Conservation (phyloP, 37 sponge, comb jelly and placozoan species). For the Tethya wilhelma region DNA sequence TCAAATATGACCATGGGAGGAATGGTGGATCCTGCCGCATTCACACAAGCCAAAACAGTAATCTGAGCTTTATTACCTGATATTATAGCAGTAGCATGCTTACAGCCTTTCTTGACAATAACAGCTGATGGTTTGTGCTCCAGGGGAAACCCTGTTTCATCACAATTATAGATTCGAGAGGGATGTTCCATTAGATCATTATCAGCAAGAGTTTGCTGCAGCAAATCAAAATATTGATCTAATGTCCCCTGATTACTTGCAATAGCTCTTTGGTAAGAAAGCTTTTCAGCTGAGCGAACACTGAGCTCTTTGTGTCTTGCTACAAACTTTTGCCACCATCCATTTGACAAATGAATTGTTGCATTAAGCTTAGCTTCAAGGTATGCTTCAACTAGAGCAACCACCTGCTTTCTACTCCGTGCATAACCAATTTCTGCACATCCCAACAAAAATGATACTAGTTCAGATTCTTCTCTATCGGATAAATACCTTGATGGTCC, state of each 20-base stretch:
- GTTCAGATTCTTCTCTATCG: no score
- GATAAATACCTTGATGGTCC: no score
- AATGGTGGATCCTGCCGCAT: slow-evolving; percentile 29
- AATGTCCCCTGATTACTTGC: slow-evolving; percentile 21
- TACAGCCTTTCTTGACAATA: slow-evolving; percentile 23
- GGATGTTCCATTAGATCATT: slow-evolving; percentile 20
- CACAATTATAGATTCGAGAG: slow-evolving; percentile 26
- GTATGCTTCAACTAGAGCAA: no score
- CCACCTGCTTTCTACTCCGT: no score
- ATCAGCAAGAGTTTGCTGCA: slow-evolving; percentile 15
- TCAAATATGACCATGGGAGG: slow-evolving; percentile 49
- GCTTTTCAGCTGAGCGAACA: no score
- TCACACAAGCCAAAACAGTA: slow-evolving; percentile 44
- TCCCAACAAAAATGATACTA: no score
- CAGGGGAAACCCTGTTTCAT: slow-evolving; percentile 54
- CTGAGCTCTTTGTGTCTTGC: no score
- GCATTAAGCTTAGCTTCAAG: no score
- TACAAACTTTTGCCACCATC: no score
- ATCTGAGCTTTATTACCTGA: slow-evolving; percentile 47
- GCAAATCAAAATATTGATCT: slow-evolving; percentile 41
- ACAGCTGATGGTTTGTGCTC: slow-evolving; percentile 9
- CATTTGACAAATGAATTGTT: no score
- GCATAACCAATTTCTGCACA: no score
- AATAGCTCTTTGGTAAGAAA: no score
- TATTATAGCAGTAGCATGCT: slow-evolving; percentile 6